phyloP scores from a whole-genome alignment of 1,140 invertebrate genomes.

The Oedothorax gibbosus region DNA sequence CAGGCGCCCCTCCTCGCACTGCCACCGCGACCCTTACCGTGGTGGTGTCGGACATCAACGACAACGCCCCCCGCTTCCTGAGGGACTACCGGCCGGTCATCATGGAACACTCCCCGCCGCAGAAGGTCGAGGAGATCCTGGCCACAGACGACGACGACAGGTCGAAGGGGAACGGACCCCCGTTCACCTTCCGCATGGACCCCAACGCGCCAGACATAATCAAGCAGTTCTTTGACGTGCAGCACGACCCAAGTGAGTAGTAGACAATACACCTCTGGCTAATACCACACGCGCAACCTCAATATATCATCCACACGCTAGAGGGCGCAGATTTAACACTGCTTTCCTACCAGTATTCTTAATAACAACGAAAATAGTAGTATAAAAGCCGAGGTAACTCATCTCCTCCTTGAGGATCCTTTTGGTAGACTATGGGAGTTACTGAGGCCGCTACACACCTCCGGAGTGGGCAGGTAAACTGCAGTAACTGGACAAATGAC shows the following conservation, averaged over 20 bases:
- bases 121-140: conserved; percentile 91
- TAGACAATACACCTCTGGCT: too few species aligned
- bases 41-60: conserved; percentile 96
- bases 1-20: conserved; percentile 82
- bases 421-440: too few species aligned
- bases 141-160: conserved; percentile 96
- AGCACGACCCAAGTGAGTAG: conserved; percentile 58
- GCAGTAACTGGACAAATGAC: too few species aligned
- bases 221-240: conserved; percentile 89
- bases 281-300: too few species aligned
- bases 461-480: too few species aligned
- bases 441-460: too few species aligned
- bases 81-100: conserved; percentile 92
- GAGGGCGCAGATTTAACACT: too few species aligned
- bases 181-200: conserved; percentile 93
- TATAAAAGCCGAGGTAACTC: too few species aligned
- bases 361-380: too few species aligned
- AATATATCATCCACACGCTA: too few species aligned
- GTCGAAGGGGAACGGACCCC: conserved; percentile 93
- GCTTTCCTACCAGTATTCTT: too few species aligned
- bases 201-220: conserved; percentile 93
- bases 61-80: conserved; percentile 76
- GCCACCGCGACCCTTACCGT: conserved; percentile 95
- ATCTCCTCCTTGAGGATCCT: too few species aligned
- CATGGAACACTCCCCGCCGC: conserved; percentile 84